Evolutionary conservation across 53 echinoderm and acorn worm species (phyloP).

Genomic region (Mesocentrotus franciscanus): DNA sequence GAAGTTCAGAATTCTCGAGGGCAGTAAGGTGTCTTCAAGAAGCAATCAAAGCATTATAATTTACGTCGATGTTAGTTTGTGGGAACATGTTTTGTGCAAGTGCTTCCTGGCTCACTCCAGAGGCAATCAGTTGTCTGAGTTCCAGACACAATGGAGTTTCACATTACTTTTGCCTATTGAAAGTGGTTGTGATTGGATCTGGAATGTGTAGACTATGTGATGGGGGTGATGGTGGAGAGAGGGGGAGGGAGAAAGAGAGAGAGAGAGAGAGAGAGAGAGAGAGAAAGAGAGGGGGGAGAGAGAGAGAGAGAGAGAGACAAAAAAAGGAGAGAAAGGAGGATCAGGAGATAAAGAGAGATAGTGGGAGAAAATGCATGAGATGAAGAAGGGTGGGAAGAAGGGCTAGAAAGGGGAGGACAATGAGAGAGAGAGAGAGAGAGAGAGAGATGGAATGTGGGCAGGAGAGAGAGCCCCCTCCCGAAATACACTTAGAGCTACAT

Average conservation of each 20-base stretch:
- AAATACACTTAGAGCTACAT: too few species aligned
- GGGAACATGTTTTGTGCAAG: background rate
- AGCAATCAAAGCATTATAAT: constrained; percentile 12
- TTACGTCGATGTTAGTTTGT: background rate
- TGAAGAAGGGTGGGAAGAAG: too few species aligned
- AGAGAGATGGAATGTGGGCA: too few species aligned
- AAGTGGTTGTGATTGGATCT: background rate
- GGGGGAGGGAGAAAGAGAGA: background rate
- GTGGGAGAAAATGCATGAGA: too few species aligned
- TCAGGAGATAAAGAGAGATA: too few species aligned
- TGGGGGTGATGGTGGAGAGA: background rate
- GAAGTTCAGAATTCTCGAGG: background rate
- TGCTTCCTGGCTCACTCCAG: background rate
- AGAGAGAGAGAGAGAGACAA: background rate
- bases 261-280: background rate
- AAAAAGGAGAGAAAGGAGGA: background rate
- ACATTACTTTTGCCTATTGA: background rate
- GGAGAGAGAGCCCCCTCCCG: too few species aligned
- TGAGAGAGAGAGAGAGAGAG: too few species aligned
- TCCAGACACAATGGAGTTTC: background rate
- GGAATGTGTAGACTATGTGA: background rate
- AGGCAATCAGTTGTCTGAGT: background rate
- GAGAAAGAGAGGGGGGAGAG: background rate
- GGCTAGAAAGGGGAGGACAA: too few species aligned
- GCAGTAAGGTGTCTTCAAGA: constrained; percentile 15